Conservation (phyloP, 2,797 vertebrate species). For the Ptychobarbus kaznakovi region DNA sequence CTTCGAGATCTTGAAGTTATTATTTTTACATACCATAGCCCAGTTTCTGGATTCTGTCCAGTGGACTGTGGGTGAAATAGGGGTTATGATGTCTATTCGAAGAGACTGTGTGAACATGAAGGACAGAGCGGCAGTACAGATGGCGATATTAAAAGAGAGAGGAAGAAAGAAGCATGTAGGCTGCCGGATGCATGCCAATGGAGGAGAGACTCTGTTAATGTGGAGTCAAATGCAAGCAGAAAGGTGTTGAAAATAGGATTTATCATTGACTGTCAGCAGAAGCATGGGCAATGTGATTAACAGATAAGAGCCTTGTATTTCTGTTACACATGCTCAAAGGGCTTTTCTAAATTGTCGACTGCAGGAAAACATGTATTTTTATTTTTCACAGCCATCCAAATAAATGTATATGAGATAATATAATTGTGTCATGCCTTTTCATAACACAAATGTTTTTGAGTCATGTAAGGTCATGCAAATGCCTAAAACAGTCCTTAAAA, state of each 20-base stretch:
- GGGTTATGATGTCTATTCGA: slow-evolving; percentile 35
- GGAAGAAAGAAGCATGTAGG: slow-evolving; percentile 14
- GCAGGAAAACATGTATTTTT: background rate
- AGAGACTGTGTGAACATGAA: background rate
- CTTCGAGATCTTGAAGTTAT: background rate
- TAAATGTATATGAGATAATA: background rate
- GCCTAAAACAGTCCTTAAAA: background rate
- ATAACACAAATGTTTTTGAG: background rate
- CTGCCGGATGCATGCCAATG: slow-evolving; percentile 21
- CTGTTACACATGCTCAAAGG: background rate
- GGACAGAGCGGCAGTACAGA: slow-evolving; percentile 6
- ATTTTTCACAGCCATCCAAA: background rate
- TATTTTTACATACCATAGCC: slow-evolving; percentile 28
- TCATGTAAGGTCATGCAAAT: background rate
- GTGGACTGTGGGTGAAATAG: slow-evolving; percentile 33
- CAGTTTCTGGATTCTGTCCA: slow-evolving; percentile 23
- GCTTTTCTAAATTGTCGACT: slow-evolving; percentile 4
- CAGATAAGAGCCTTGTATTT: slow-evolving; percentile 28
- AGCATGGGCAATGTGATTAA: slow-evolving; percentile 1
- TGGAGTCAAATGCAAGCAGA: slow-evolving; percentile 22
- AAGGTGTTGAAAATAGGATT: slow-evolving; percentile 30
- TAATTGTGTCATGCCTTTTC: background rate
- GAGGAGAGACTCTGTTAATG: slow-evolving; percentile 7
- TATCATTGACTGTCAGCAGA: slow-evolving; percentile 32
- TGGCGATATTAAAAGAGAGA: slow-evolving; percentile 17